A percentile compares a stretch with the other conserved stretches of the same genome.
Conservation (phyloP, 1,140 invertebrate genomes). For the Plodia interpunctella region DNA sequence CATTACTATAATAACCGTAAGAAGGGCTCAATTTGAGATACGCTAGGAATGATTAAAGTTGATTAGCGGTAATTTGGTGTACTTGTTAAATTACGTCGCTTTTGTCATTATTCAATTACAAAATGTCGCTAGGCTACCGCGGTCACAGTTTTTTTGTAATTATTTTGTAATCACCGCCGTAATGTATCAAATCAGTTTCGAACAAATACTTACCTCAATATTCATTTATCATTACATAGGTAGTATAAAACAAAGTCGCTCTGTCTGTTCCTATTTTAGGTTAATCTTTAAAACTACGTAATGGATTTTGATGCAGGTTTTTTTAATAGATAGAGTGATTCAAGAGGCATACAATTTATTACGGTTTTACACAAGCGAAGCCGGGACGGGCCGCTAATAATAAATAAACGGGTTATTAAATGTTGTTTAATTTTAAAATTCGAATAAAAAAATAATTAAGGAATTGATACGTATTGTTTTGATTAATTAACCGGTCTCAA, state of each 20-base stretch:
- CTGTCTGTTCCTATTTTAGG: too few relatives aligned
- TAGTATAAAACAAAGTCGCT: too few relatives aligned
- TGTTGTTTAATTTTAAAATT: not conserved
- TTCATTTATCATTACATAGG: too few relatives aligned
- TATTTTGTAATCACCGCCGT: not conserved
- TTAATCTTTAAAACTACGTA: too few relatives aligned
- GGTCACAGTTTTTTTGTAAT: constrained; percentile 8
- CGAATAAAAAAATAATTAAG: constrained; percentile 34
- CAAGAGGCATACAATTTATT: too few relatives aligned
- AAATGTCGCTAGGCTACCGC: constrained; percentile 4
- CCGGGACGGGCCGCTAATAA: too few relatives aligned
- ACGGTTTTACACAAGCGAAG: too few relatives aligned
- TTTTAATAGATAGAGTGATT: too few relatives aligned
- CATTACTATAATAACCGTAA: constrained; percentile 66
- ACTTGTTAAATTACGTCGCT: constrained; percentile 46
- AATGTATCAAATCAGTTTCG: too few relatives aligned
- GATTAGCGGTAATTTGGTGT: constrained; percentile 62
- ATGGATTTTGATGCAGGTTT: too few relatives aligned
- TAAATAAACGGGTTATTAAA: too few relatives aligned
- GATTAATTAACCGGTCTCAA: constrained; percentile 58
- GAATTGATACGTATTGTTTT: constrained; percentile 49
- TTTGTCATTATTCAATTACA: constrained; percentile 37
- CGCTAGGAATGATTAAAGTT: constrained; percentile 59
- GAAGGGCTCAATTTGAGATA: constrained; percentile 52
- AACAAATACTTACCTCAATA: too few relatives aligned